Conservation (phyloP, 2,113 vertebrate genomes). For the Mormoops blainvillei region DNA sequence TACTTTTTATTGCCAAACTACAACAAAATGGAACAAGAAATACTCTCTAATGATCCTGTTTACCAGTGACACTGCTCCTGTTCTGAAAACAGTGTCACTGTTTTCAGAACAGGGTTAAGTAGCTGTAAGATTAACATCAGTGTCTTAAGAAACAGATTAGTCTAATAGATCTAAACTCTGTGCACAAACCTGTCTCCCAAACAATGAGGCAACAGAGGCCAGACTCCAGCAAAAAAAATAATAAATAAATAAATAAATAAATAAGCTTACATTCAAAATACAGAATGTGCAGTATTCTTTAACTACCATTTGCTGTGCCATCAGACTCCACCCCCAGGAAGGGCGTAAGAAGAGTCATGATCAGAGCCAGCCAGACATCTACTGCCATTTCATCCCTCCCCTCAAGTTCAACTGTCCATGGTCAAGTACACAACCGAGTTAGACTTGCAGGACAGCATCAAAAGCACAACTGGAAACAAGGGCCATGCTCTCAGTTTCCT, state of each 20-base stretch:
- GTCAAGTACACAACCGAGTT: neutral
- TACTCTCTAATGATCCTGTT: constrained; percentile 11
- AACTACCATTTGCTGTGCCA: neutral
- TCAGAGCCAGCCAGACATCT: neutral
- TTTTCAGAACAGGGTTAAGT: neutral
- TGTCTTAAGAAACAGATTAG: constrained; percentile 6
- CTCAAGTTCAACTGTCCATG: neutral
- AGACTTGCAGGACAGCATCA: neutral
- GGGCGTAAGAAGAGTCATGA: neutral
- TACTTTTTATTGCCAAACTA: neutral
- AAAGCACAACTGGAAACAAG: neutral
- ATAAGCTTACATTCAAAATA: neutral
- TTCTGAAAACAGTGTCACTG: neutral
- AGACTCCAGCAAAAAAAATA: neutral
- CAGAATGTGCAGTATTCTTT: neutral
- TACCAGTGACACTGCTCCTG: neutral
- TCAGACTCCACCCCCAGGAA: neutral
- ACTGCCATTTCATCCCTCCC: neutral
- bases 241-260: too few species aligned
- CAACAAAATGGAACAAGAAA: constrained; percentile 23
- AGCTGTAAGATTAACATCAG: neutral
- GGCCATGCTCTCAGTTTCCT: neutral
- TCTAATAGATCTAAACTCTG: neutral
- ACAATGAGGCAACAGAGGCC: neutral
- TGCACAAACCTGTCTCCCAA: neutral